Evolutionary conservation across 92 coral and sea anemone genomes (phyloP), one percentile per base, ranked within the genome.

Genomic region (Epizoanthus scotinus): DNA sequence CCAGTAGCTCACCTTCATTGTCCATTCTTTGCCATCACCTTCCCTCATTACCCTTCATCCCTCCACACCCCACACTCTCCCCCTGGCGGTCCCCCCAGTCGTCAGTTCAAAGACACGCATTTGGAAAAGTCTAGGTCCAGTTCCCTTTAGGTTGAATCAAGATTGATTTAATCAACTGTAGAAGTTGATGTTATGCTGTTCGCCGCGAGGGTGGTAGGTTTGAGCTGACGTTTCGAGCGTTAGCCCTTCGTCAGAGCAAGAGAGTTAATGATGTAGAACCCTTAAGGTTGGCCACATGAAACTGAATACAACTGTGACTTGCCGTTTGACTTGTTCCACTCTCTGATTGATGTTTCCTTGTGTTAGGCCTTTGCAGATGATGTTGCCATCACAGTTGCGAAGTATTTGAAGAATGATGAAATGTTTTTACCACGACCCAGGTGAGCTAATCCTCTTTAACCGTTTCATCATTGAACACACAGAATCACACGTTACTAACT

Each of bases 341-440:
- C 13, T 49, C 14, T 52, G 14, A 34, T 20, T 26, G 8, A 24
- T 22, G 6, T 19, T 75, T 67, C 47, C 15, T 21, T 12, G 26
- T 70, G 62, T 54, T 70, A 96, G 99, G 99, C 94, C 49, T 86
- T 93, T 73, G 86, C 75, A 68, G 83, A 96, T 54, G 93, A 89
- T 63, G 79, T 96, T 49, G 99, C 99, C 0, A 72, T 91, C 15
- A 92, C 99, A n/a, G 83, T 96, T 28, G 98, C 99, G 53, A 89
- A 97, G 77, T 96, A 93, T 77, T 77, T 96, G 21, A 94, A 91
- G 79, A 83, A 84, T 38, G 92, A 96, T 59, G 99, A 96, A 53
- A 94, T 87, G 68, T 93, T 87, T 49, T 92, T 91, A 18, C 91
- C 94, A 8, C 91, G 87, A 49, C 98, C 98, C 85, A 95, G 99